Evolutionary conservation across 2,888 invertebrate species (phyloP), one percentile per base, ranked within the genome.

Genomic region (Acanthosepion esculentum): DNA sequence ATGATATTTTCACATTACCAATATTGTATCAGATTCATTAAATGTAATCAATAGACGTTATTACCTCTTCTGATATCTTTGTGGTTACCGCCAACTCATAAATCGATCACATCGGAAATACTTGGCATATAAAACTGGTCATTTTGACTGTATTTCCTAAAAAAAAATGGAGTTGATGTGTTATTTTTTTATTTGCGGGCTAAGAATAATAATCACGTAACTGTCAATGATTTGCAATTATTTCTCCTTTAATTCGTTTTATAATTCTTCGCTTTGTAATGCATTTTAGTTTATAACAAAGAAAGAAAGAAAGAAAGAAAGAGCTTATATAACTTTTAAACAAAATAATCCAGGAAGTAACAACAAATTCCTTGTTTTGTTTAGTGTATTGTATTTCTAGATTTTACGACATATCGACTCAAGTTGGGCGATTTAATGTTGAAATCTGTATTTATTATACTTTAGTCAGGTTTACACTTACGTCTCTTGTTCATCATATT

Each of bases 21-120:
- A 78, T 78, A n/a, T 78, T 78, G 15, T 78, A 78, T 78, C 78
- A 78, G n/a, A 78, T 78, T 78, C 78, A 78, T 78, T 78, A 78
- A n/a, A n/a, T n/a, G 78, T 78, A 78, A 78, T 78, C n/a, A 78
- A 33, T 78, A n/a, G n/a, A 78, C 23, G 23, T 78, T 78, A n/a
- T 78, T 78, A 15, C n/a, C 15, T 78, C 78, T 5, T 2, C 12
- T 78, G n/a, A 33, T n/a, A 78, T n/a, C 5, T 78, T n/a, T 78
- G n/a, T 78, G n/a, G 78, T 78, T n/a, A 78, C 2, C 18, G 78
- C 78, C n/a, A 18, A 33, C n/a, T 18, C 10, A n/a, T n/a, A 78
- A 78, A 78, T 78, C n/a, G 78, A 33, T 78, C 78, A 78, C 6
- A 78, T 12, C 78, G n/a, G n/a, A 78, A n/a, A 78, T 78, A n/a